Base-by-base conservation (phyloP, 2,113 vertebrate species). In the Cavia porcellus region DNA sequence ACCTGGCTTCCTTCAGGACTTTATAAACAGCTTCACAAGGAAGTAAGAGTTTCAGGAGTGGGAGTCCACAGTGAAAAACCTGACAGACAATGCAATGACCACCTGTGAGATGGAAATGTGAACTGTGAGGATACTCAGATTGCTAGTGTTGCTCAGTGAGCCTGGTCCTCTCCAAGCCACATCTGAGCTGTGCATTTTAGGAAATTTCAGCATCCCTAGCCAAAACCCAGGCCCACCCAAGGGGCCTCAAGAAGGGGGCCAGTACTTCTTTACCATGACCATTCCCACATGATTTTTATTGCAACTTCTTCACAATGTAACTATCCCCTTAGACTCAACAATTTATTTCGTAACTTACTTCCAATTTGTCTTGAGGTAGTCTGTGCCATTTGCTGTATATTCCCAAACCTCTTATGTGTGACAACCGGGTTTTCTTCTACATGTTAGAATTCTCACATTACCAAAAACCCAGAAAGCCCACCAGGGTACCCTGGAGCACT, bases 301-400 rank as follows among this genome's bases (percentile, higher is more conserved):
- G 32, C 90, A 90, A 59, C 42, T 74, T 86, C 55, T 82, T 96
- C 28, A 94, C 28, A 66, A 89, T 3, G 42, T 47, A 55, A 66
- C 24, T 50, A 89, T 59, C 19, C 25, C 47, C 45, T 66, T 32
- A 64, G 25, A 62, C 13, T 84, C 68, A 64, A 62, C 74, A 38
- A 88, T 66, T 74, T 70, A 70, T 81, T 90, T 86, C 35, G 68
- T 68, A 74, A 66, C n/a, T 9, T 79, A 70, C 38, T 84, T 93
- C 75, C 47, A 68, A 15, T 83, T 94, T 87, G 62, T 75, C 55
- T 75, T 59, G 79, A 45, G 70, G 10, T 6, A 80, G 13, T 55
- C 83, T 50, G 12, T 45, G 14, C 24, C 75, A 50, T 50, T 79
- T 47, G 74, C 30, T 47, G 13, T 70, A 1, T 32, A 68, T 47